Conservation (phyloP, 2,113 vertebrate genomes). For the Asarcornis scutulata region DNA sequence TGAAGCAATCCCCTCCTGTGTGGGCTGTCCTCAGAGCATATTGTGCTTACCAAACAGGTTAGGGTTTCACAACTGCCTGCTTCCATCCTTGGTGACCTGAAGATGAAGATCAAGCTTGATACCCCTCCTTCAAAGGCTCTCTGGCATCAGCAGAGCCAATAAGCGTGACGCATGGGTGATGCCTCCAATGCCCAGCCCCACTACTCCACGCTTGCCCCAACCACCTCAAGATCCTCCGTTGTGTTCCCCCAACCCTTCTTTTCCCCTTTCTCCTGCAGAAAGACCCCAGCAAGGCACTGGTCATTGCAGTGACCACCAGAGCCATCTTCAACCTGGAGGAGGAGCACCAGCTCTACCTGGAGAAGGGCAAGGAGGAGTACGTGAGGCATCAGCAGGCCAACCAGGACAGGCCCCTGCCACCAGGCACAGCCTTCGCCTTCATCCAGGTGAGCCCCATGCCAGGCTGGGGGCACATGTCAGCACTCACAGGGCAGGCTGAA, state of each 20-base stretch:
- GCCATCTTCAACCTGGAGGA: slow-evolving; percentile 75
- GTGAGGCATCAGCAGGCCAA: slow-evolving; percentile 41
- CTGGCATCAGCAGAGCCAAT: neutral
- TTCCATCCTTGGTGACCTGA: neutral
- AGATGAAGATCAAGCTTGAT: neutral
- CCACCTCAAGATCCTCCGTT: neutral
- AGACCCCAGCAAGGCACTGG: slow-evolving; percentile 67
- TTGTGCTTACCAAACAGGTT: neutral
- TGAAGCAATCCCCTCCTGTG: neutral
- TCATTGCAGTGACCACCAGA: slow-evolving; percentile 77
- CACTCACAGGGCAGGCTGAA: neutral
- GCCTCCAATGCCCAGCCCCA: neutral
- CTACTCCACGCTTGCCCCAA: neutral
- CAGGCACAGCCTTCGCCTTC: slow-evolving; percentile 70
- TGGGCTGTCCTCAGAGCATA: neutral
- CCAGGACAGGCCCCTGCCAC: slow-evolving; percentile 50
- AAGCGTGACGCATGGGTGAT: fast-evolving
- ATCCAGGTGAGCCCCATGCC: slow-evolving; percentile 57
- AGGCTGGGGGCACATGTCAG: neutral
- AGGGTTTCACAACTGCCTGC: neutral
- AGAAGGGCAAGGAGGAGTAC: slow-evolving; percentile 62
- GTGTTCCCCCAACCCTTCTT: neutral
- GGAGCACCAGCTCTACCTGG: slow-evolving; percentile 62
- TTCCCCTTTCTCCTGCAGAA: slow-evolving; percentile 66
- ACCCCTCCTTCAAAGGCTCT: neutral